Conservation (phyloP, 2,113 vertebrate species). For the Ptychochromis oligacanthus region DNA sequence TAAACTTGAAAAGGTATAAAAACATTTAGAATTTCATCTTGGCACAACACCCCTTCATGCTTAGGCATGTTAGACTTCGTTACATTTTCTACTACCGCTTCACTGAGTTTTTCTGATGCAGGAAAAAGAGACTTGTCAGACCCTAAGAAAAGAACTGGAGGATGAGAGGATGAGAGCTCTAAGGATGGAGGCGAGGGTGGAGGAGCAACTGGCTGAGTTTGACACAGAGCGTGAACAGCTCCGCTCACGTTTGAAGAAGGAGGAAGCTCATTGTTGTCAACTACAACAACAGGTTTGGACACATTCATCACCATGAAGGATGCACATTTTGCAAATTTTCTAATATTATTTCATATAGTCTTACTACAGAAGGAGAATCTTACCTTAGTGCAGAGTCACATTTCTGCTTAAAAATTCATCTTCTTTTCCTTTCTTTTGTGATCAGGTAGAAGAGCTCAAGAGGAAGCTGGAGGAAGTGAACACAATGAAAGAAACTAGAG, state of each 20-base stretch:
- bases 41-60: fast-evolving
- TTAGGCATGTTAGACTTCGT: fast-evolving
- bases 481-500: background rate
- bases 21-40: background rate
- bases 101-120: slow-evolving; percentile 24
- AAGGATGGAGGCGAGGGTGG: slow-evolving; percentile 92
- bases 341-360: background rate
- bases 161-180: slow-evolving; percentile 86
- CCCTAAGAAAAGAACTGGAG: slow-evolving; percentile 86
- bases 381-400: background rate
- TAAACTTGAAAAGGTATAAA: slow-evolving; percentile 83
- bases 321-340: background rate
- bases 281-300: slow-evolving; percentile 86
- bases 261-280: slow-evolving; percentile 88
- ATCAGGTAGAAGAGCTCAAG: slow-evolving; percentile 86
- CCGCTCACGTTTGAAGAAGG: slow-evolving; percentile 89
- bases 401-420: background rate
- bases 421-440: background rate
- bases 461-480: slow-evolving; percentile 68
- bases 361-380: background rate
- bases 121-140: slow-evolving; percentile 80
- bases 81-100: background rate
- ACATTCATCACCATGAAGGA: background rate
- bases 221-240: slow-evolving; percentile 96
- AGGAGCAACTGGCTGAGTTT: slow-evolving; percentile 94